These are phyloP conservation scores for Holothuria scabra DNA, from an alignment of 53 echinoderm and acorn worm genomes.

Conservation along the genomic window DNA sequence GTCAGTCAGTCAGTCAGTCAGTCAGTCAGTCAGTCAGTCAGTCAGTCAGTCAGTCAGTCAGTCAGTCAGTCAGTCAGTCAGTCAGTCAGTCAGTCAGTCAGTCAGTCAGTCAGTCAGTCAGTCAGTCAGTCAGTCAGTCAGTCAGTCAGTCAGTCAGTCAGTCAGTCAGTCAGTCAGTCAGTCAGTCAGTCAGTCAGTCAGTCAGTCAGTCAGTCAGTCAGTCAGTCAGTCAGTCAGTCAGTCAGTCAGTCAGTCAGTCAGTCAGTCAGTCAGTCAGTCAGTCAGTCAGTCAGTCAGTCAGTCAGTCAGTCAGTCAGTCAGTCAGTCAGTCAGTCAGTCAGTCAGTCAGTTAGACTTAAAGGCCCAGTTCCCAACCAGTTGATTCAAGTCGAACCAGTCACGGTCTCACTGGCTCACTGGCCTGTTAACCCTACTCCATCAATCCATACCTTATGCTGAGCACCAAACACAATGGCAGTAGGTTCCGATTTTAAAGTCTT, in stretches of 20 bases:
- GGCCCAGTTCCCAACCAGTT: too few relatives aligned
- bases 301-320: conserved; percentile 11
- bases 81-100: not conserved
- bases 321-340: conserved; percentile 11
- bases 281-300: conserved; percentile 11
- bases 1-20: too few relatives aligned
- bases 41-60: too few relatives aligned
- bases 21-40: too few relatives aligned
- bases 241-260: conserved; percentile 11
- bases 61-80: conserved; percentile 2
- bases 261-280: conserved; percentile 11
- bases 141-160: conserved; percentile 11
- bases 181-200: conserved; percentile 11
- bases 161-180: conserved; percentile 11
- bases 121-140: conserved; percentile 11
- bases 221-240: conserved; percentile 1
- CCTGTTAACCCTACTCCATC: too few relatives aligned
- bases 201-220: conserved; percentile 11
- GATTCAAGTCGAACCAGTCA: too few relatives aligned
- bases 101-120: conserved; percentile 7
- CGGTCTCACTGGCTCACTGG: too few relatives aligned
- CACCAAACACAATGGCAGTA: too few relatives aligned
- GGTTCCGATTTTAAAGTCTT: too few relatives aligned
- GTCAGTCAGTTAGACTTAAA: too few relatives aligned
- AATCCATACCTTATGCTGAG: too few relatives aligned